Percentiles rank a stretch among this genome's conserved stretches.
Evolutionary conservation across 2,113 vertebrate species (phyloP).

Genomic region (Conger conger): DNA sequence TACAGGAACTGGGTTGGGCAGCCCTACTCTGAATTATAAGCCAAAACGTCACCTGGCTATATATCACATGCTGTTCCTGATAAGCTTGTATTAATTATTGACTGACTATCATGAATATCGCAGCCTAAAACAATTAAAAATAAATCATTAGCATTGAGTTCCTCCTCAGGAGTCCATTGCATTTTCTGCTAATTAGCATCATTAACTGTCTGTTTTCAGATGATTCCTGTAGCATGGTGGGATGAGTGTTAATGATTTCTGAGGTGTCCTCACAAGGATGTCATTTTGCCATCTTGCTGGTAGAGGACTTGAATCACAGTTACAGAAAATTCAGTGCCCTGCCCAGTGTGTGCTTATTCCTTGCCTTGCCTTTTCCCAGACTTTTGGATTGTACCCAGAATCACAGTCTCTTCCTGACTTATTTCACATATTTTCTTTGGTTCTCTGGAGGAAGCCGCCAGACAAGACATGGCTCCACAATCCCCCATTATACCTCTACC

Average conservation of each 20-base stretch:
- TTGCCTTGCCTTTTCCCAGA: background rate
- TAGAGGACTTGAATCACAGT: background rate
- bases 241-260: background rate
- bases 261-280: background rate
- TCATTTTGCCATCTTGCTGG: too few relatives aligned
- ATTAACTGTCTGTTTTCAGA: too few relatives aligned
- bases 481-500: background rate
- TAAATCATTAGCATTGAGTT: background rate
- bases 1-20: too few relatives aligned
- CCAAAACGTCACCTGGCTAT: too few relatives aligned
- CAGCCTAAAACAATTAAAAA: background rate
- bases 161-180: background rate
- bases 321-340: background rate
- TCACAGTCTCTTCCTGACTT: background rate
- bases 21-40: too few relatives aligned
- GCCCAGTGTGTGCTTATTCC: background rate
- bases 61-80: too few relatives aligned
- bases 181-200: background rate
- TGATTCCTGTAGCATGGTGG: background rate
- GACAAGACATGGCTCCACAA: background rate
- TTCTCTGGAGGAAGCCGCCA: background rate
- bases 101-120: background rate
- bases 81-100: too few relatives aligned
- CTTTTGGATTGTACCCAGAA: background rate
- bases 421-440: background rate